Base-by-base conservation (phyloP, 2,797 vertebrate species). In the Artibeus lituratus region DNA sequence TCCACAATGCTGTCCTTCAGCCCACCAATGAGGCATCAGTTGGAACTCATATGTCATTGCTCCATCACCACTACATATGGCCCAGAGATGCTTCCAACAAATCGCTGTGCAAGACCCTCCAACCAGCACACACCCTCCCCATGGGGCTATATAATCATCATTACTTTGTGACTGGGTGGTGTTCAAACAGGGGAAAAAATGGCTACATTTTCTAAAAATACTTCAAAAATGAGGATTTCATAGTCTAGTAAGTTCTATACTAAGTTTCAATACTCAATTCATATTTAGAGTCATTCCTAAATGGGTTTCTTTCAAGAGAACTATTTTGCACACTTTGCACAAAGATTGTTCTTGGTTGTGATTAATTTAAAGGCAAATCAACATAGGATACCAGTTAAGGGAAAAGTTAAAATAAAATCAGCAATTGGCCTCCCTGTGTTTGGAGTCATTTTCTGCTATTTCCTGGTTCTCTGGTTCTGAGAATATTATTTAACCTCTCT, bases 171-270 rank as follows among this genome's bases (percentile, higher is more conserved):
- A 86, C 5, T n/a, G 35, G 24, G 39, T 26, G 8, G 35, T 5
- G 77, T 62, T 83, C 29, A 57, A 42, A 70, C 2, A 53, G 2
- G 15, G 11, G 5, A 2, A 16, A 69, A 49, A 77, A 73, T 42
- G 72, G 35, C 51, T 59, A 87, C 2, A 26, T 76, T 81, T 93
- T 93, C 16, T 62, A 44, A 94, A 94, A 94, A 35, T 74, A 32
- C 90, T 91, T 91, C 44, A 94, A 29, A 96, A 96, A 87, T 86
- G 3, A 97, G 11, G 19, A 82, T 92, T 92, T 95, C 24, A 21
- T 57, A 95, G 74, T 94, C 83, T 21, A 49, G 2, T 9, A 10
- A 51, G 57, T 47, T 74, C 76, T 86, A 90, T 53, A 83, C 26
- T 91, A 69, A 74, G 22, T 74, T 29, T 67, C 26, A 92, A 83